Percentiles rank a stretch among this genome's conserved stretches.
phyloP scores from a whole-genome alignment of 2,113 vertebrate genomes.

The Tetrax tetrax region DNA sequence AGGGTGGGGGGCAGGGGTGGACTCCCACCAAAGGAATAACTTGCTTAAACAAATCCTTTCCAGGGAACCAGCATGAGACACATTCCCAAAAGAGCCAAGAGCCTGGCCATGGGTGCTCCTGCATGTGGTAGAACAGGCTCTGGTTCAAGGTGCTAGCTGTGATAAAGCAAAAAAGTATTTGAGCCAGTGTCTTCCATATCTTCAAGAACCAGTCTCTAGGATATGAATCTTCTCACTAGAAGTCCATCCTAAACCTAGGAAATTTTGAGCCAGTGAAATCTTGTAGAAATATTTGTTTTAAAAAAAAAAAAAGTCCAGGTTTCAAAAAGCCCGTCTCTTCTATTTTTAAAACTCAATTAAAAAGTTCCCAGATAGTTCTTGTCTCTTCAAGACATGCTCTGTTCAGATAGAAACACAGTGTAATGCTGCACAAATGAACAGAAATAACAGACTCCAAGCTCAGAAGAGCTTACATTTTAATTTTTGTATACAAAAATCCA shows the following conservation, averaged over 20 bases:
- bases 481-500: background rate
- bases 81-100: background rate
- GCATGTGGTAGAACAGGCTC: background rate
- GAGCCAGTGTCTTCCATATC: background rate
- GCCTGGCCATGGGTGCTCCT: background rate
- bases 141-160: background rate
- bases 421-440: background rate
- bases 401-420: background rate
- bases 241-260: background rate
- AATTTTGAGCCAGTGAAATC: background rate
- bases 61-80: background rate
- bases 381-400: background rate
- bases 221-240: background rate
- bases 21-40: background rate
- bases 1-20: fast-evolving
- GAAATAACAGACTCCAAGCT: background rate
- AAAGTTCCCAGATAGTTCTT: background rate
- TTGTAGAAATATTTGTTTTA: background rate
- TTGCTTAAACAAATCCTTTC: background rate
- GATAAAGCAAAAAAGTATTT: background rate
- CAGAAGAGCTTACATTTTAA: background rate
- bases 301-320: too few species aligned
- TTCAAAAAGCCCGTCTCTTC: background rate
- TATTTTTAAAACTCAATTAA: background rate
- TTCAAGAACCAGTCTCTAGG: background rate